Evolutionary conservation across 2,888 invertebrate genomes (phyloP).

Genomic region (Dryocosmus kuriphilus): DNA sequence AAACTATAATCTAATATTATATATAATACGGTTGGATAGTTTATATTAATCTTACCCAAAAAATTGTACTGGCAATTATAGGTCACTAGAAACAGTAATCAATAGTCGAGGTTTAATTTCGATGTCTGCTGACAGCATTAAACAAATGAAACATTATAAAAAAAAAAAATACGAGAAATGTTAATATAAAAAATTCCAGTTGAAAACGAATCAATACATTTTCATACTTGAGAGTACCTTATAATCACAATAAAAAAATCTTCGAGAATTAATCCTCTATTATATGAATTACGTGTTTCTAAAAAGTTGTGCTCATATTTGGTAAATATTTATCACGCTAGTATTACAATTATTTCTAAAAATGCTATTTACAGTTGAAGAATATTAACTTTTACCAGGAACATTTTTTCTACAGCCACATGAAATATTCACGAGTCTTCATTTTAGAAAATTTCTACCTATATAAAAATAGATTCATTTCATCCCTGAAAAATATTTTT

Average conservation of each 20-base stretch:
- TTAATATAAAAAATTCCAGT: too few species aligned
- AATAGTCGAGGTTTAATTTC: neutral
- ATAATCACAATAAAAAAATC: too few species aligned
- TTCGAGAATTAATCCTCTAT: neutral
- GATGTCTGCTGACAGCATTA: neutral
- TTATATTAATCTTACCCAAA: neutral
- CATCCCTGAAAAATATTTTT: neutral
- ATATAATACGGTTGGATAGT: neutral
- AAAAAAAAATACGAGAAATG: neutral
- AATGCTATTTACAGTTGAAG: neutral
- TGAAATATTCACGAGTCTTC: conserved; percentile 7
- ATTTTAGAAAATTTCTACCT: conserved; percentile 24
- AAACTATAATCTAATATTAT: conserved; percentile 36
- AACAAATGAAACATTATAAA: neutral
- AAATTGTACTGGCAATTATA: neutral
- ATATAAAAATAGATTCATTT: neutral
- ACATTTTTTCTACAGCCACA: conserved; percentile 46
- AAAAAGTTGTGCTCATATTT: neutral
- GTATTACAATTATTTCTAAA: neutral
- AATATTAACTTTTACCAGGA: conserved; percentile 53
- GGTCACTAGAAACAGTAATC: conserved; percentile 6
- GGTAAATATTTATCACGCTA: conserved; percentile 1
- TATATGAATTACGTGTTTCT: neutral
- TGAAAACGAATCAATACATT: neutral
- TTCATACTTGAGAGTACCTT: too few species aligned